Evolutionary conservation across 2,113 vertebrate genomes (phyloP), one percentile per base, ranked within the genome.

Genomic region (Baryphthengus martii): DNA sequence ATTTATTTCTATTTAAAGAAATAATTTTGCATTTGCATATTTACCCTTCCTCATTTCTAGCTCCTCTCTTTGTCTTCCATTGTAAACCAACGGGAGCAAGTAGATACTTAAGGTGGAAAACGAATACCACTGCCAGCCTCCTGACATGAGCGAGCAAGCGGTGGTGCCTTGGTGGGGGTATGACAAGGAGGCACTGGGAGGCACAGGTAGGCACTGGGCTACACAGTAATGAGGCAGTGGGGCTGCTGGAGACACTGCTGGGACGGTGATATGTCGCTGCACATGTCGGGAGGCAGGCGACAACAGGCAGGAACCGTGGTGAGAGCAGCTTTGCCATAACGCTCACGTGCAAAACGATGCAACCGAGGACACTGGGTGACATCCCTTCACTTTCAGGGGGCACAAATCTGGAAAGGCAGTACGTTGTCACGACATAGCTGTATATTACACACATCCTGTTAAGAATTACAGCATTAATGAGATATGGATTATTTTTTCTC

Each of bases 381-480:
- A 1, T 31, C n/a, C 37, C 79, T 82, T 61, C 40, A 29, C 40
- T 67, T 77, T 44, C 45, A 29, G 39, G 53, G 28, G 10, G n/a
- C 74, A 65, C 4, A 6, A 29, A 20, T 16, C 45, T 6, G 4
- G 67, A 52, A 40, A 83, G 53, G 59, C 28, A 35, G 29, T 6
- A 7, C 11, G 21, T 81, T 52, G 28, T 25, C 12, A 10, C 1
- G 39, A 76, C 75, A 53, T 66, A 73, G 40, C 58, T 40, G 19
- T 17, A 3, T 26, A 37, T 3, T 1, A 1, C n/a, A 56, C 2
- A 0, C 10, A 42, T 16, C 3, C 15, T 1, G 2, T 47, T 65
- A 81, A 55, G 16, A 78, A 85, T 49, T 28, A 62, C 40, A 82
- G 49, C 23, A 40, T 6, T 75, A 28, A 53, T 13, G 42, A 83